phyloP scores from a whole-genome alignment of 2,888 invertebrate genomes.

The Amphiduros pacificus region DNA sequence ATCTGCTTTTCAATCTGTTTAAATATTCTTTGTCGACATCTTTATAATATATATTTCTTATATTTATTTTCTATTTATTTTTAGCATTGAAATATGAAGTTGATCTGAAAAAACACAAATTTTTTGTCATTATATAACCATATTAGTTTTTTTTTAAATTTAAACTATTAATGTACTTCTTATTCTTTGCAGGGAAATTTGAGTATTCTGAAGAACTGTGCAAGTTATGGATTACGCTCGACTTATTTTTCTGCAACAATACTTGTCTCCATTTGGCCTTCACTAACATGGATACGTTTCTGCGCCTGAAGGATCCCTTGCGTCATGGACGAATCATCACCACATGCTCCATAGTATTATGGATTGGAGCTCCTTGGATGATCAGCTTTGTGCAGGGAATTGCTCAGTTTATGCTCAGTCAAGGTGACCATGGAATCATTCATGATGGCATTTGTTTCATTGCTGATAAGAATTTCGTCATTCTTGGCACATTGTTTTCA shows the following conservation, averaged over 20 bases:
- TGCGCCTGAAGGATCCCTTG: slow-evolving; percentile 31
- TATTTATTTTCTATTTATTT: too few relatives aligned
- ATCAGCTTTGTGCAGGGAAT: slow-evolving; percentile 32
- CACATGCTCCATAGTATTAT: slow-evolving; percentile 30
- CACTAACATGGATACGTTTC: slow-evolving; percentile 32
- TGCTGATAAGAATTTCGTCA: slow-evolving; percentile 32
- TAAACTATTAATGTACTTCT: too few relatives aligned
- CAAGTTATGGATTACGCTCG: slow-evolving; percentile 34
- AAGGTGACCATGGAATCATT: slow-evolving; percentile 25
- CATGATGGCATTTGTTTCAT: slow-evolving; percentile 29
- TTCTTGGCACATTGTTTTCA: slow-evolving; percentile 32
- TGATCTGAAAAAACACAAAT: too few relatives aligned
- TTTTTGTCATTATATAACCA: too few relatives aligned
- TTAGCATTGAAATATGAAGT: too few relatives aligned
- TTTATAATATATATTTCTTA: too few relatives aligned
- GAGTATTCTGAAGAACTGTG: slow-evolving; percentile 28
- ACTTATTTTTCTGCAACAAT: slow-evolving; percentile 35
- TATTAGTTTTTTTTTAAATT: too few relatives aligned
- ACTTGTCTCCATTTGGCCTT: slow-evolving; percentile 33
- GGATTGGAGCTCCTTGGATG: slow-evolving; percentile 33
- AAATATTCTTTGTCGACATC: too few relatives aligned
- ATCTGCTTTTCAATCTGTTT: too few relatives aligned
- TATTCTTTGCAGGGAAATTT: slow-evolving; percentile 26
- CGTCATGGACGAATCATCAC: slow-evolving; percentile 28
- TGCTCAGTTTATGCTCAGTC: slow-evolving; percentile 34